phyloP scores from a whole-genome alignment of 2,797 vertebrate species.

The Falco rusticolus region DNA sequence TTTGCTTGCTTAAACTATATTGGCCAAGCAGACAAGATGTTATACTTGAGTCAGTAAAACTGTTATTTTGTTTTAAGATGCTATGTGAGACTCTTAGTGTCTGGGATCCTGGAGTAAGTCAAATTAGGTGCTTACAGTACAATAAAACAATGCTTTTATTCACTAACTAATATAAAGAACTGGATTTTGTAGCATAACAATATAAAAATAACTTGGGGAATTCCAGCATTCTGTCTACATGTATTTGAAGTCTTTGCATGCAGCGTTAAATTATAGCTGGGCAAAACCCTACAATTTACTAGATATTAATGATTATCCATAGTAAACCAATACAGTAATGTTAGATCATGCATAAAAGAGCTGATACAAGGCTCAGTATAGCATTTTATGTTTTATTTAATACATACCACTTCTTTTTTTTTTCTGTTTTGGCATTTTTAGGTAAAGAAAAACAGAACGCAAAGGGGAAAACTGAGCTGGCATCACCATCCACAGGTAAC shows the following conservation, averaged over 20 bases:
- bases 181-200: background rate
- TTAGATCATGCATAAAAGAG: background rate
- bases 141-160: background rate
- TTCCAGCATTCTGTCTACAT: background rate
- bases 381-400: background rate
- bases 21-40: background rate
- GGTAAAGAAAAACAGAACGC: background rate
- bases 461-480: background rate
- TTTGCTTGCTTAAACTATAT: background rate
- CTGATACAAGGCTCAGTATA: background rate
- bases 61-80: background rate
- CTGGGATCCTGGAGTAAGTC: background rate
- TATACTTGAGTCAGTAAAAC: background rate
- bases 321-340: background rate
- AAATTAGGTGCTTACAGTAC: background rate
- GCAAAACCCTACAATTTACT: background rate
- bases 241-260: background rate
- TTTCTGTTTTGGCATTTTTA: background rate
- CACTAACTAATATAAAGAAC: background rate
- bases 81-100: background rate
- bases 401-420: background rate
- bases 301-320: background rate
- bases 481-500: background rate
- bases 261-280: background rate
- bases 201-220: background rate